phyloP scores from a whole-genome alignment of 1,140 invertebrate genomes.

The Dendrolimus kikuchii region DNA sequence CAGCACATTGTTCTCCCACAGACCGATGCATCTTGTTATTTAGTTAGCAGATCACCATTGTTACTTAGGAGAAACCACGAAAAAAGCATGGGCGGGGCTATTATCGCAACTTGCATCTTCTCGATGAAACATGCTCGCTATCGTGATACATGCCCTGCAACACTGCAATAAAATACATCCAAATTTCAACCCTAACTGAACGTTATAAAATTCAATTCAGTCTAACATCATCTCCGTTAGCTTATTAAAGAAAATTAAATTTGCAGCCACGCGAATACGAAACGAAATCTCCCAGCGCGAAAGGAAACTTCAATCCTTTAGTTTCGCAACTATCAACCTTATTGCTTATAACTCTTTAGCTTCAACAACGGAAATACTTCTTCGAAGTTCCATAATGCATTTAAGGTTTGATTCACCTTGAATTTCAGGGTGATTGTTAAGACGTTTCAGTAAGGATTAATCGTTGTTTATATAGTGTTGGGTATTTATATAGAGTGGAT shows the following conservation, averaged over 20 bases:
- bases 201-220: constrained; percentile 30
- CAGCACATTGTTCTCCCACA: constrained; percentile 38
- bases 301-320: constrained; percentile 1
- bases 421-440: constrained; percentile 27
- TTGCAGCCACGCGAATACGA: constrained; percentile 64
- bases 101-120: constrained; percentile 52
- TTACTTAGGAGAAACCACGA: constrained; percentile 65
- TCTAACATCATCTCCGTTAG: constrained; percentile 13
- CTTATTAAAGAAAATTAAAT: constrained; percentile 72
- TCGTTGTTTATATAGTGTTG: constrained; percentile 59
- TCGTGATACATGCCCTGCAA: constrained; percentile 64
- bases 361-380: too few species aligned
- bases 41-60: constrained; percentile 71
- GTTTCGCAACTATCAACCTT: constrained; percentile 4
- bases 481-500: constrained; percentile 63
- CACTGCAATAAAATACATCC: constrained; percentile 21
- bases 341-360: not conserved
- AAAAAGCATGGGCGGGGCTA: constrained; percentile 67
- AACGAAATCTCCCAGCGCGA: constrained; percentile 45
- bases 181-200: constrained; percentile 19
- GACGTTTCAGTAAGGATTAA: constrained; percentile 19
- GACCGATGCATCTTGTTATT: constrained; percentile 64
- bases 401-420: constrained; percentile 11
- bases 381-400: too few species aligned
- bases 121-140: constrained; percentile 61